Base-by-base conservation (phyloP, 2,113 vertebrate genomes). In the Pycnonotus jocosus region DNA sequence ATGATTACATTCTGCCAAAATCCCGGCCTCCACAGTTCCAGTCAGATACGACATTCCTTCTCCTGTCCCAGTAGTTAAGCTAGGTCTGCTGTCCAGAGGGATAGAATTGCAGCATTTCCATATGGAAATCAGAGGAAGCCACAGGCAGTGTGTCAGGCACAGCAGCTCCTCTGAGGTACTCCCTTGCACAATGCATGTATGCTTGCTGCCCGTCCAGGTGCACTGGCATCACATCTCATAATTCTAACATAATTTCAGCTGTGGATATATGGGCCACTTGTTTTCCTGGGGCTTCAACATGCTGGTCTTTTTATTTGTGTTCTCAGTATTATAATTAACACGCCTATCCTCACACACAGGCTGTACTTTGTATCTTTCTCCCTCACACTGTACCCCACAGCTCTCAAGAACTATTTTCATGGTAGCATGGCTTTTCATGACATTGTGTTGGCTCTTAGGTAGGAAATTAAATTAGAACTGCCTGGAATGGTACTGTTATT, bases 151-250 rank as follows among this genome's bases (percentile, higher is more conserved):
- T 13, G n/a, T 18, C 21, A 33, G 60, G 31, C 18, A 14, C 22
- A 82, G 38, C 71, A 82, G 33, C n/a, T 72, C 11, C 71, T 37
- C 42, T 9, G 14, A 44, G 5, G 25, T n/a, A 10, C 23, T 20
- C 5, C 3, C 28, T 19, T 35, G 35, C 38, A 64, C 25, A 5
- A 15, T 10, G 6, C 0, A 1, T 23, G 42, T 33, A 1, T 14
- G 33, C 22, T 58, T 47, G 44, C 28, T 74, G 42, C 35, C 56
- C 20, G 11, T 13, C 20, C 22, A 23, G 38, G 10, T 38, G 17
- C 28, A 19, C 0, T 65, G 1, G n/a, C 30, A n/a, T 40, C 47
- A 74, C 23, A 50, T 38, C 22, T 84, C 42, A 28, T 13, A 58
- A 79, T 62, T 31, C 23, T 31, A 28, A 50, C 15, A 20, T 40